Evolutionary conservation across 2,797 vertebrate genomes (phyloP), one percentile per base, ranked within the genome.

Genomic region (Scolopax rusticola): DNA sequence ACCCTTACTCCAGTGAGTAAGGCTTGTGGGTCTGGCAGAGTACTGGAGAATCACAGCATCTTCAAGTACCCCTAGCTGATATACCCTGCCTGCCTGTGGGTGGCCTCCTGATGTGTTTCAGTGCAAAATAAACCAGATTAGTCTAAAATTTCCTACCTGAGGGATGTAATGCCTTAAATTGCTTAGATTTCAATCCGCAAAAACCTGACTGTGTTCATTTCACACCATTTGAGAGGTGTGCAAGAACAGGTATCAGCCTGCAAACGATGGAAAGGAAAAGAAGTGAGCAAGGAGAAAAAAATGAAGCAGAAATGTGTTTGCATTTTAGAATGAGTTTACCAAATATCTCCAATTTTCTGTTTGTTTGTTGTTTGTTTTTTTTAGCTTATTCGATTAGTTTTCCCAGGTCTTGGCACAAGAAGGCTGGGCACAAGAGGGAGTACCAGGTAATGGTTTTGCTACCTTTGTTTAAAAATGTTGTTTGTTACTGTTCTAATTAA

Each of bases 341-440:
- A 80, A 70, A 4, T 50, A 67, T 28, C 17, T 95, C 70, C 74
- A 57, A 89, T 81, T 79, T 78, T 90, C 90, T 92, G 6, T 57
- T 76, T 51, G 41, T 70, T 41, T 20, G 57, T 67, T 48, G 18
- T 20, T 38, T 60, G 25, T 33, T 84, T 90, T 61, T 61, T 70
- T 41, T 60, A 98, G 98, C 95, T 98, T 15, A 67, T 98, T 86
- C 89, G n/a, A 20, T 92, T 96, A 86, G 97, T 97, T 84, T 98
- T 98, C 40, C 97, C 97, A 0, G 95, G 91, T 51, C 93, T 98
- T 67, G 76, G 95, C n/a, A 97, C 97, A 86, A 95, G 96, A 90
- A 97, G 97, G n/a, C 80, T 97, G 90, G 97, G 97, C 65, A 97
- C 70, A 4, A 97, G 96, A 95, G 95, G 97, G 53, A 95, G 67